phyloP scores from a whole-genome alignment of 2,888 invertebrate genomes.

The Anoplius nigerrimus region DNA sequence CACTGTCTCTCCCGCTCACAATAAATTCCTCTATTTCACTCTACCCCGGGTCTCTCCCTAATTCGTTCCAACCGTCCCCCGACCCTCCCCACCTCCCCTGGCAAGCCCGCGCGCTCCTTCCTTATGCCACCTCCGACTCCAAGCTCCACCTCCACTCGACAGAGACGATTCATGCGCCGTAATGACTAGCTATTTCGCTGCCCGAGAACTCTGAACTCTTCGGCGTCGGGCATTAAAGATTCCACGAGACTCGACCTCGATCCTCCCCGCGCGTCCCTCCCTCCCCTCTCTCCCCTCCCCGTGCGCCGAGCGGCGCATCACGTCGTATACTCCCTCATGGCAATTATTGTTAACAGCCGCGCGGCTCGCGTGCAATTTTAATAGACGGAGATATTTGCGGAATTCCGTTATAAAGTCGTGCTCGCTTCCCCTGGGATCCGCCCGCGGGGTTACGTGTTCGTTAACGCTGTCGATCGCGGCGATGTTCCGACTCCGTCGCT shows the following conservation, averaged over 20 bases:
- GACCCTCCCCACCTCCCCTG: not conserved
- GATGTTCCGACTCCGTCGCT: not conserved
- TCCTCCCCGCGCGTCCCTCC: conserved; percentile 17
- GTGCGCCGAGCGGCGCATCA: conserved; percentile 17
- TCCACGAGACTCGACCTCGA: conserved; percentile 52
- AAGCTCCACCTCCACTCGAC: conserved; percentile 33
- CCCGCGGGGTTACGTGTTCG: not conserved
- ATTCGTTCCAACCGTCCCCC: conserved; percentile 39
- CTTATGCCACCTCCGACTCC: conserved; percentile 35
- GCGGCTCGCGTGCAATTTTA: conserved; percentile 46
- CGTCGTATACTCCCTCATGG: conserved; percentile 15
- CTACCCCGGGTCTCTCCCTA: conserved; percentile 31
- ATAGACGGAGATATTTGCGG: conserved; percentile 15
- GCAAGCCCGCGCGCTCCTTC: conserved; percentile 18
- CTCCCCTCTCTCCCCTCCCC: not conserved
- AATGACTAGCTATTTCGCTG: conserved; percentile 60
- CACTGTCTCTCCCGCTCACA: conserved; percentile 43
- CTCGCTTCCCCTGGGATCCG: conserved; percentile 4
- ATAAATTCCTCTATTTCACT: conserved; percentile 58
- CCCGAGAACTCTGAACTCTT: conserved; percentile 56
- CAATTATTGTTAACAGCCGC: conserved; percentile 47
- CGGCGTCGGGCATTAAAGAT: conserved; percentile 47
- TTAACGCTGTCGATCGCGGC: not conserved
- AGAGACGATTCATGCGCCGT: conserved; percentile 56
- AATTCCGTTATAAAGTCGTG: conserved; percentile 2